phyloP scores from a whole-genome alignment of 2,797 vertebrate species.

The Sparidentex hasta region DNA sequence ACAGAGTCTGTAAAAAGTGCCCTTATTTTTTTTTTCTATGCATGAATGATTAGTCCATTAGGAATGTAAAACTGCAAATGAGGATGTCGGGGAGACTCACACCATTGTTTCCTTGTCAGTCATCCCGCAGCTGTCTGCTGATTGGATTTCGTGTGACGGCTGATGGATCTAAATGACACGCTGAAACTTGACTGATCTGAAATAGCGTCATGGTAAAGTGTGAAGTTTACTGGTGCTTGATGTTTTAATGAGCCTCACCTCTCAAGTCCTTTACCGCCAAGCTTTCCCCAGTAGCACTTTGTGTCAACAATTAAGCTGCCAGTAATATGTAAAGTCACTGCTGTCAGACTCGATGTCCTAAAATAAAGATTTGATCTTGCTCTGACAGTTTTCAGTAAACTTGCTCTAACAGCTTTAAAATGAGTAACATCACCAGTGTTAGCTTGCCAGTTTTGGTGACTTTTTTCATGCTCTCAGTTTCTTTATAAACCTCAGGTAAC shows the following conservation, averaged over 20 bases:
- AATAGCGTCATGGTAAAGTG: not conserved
- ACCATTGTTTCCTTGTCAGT: not conserved
- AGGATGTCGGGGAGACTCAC: too few relatives aligned
- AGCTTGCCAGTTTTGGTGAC: not conserved
- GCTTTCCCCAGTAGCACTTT: constrained; percentile 9
- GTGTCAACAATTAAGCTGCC: constrained; percentile 22
- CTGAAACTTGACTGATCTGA: constrained; percentile 6
- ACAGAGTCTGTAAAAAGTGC: not conserved
- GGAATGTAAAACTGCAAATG: too few relatives aligned
- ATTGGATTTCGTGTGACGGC: not conserved
- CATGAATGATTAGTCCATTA: too few relatives aligned
- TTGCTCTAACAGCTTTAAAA: not conserved
- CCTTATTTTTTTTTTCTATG: too few relatives aligned
- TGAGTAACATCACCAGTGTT: constrained; percentile 9
- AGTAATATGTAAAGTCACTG: not conserved
- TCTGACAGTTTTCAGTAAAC: constrained; percentile 1
- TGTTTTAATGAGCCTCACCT: constrained; percentile 22
- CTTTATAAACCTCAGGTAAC: too few relatives aligned
- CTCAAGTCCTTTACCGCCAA: constrained; percentile 10
- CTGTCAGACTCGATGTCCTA: not conserved
- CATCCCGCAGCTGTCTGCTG: not conserved
- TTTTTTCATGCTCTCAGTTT: too few relatives aligned
- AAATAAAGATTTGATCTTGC: not conserved
- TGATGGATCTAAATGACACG: not conserved
- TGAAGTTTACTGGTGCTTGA: not conserved